These are phyloP conservation scores for Colletes latitarsis DNA, from an alignment of 1,140 invertebrate species.

Conservation along the genomic window DNA sequence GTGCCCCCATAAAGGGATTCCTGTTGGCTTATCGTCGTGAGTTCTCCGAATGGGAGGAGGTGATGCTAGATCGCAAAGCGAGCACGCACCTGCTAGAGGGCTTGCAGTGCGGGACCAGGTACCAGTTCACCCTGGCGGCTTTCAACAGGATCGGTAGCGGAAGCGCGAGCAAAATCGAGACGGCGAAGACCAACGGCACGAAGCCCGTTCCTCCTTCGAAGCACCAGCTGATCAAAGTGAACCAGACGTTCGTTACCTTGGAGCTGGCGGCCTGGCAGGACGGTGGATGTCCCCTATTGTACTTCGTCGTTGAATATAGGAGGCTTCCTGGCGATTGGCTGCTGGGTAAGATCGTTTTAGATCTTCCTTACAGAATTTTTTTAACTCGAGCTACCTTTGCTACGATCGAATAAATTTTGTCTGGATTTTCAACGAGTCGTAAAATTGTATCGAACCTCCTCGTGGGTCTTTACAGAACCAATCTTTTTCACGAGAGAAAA, in stretches of 20 bases:
- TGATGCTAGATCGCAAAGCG: constrained; percentile 75
- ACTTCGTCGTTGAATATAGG: constrained; percentile 85
- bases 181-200: constrained; percentile 83
- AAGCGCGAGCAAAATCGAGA: constrained; percentile 80
- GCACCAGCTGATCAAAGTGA: constrained; percentile 81
- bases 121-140: constrained; percentile 82
- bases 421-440: no score
- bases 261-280: constrained; percentile 85
- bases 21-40: constrained; percentile 83
- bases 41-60: constrained; percentile 83
- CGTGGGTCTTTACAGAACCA: no score
- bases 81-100: constrained; percentile 81
- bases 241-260: constrained; percentile 84
- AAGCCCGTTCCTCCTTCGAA: constrained; percentile 80
- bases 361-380: no score
- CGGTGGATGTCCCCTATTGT: constrained; percentile 85
- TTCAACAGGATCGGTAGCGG: constrained; percentile 83
- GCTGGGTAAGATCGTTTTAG: constrained; percentile 64
- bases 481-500: no score
- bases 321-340: constrained; percentile 81
- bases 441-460: no score
- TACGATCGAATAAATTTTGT: no score
- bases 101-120: constrained; percentile 83
- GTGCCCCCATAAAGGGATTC: constrained; percentile 82
- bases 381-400: no score